phyloP scores from a whole-genome alignment of 1,140 invertebrate species.

The Diprion similis region DNA sequence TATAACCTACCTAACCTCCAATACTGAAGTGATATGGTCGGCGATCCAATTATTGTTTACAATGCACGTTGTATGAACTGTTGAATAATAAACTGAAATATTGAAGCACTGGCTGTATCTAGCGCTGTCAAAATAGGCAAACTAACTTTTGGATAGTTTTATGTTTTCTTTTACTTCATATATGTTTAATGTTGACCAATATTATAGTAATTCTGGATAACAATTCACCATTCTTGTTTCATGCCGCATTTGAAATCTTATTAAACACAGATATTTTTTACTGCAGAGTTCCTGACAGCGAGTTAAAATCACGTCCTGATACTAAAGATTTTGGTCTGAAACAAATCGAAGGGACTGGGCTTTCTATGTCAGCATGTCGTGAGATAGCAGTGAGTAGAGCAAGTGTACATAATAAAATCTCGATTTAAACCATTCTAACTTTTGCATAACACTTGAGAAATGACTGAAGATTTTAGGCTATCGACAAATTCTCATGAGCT shows the following conservation, averaged over 20 bases:
- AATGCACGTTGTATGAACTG: conserved; percentile 12
- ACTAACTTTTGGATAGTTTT: conserved; percentile 11
- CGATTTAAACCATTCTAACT: not conserved
- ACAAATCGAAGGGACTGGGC: conserved; percentile 98
- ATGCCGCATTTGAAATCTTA: conserved; percentile 6
- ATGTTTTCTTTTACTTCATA: not conserved
- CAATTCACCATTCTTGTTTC: no score
- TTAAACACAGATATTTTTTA: conserved; percentile 2
- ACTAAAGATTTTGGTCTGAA: conserved; percentile 96
- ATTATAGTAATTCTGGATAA: no score
- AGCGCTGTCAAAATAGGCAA: conserved; percentile 3
- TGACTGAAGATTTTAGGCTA: no score
- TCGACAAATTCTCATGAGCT: no score
- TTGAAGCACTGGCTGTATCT: no score
- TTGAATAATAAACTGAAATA: conserved; percentile 13
- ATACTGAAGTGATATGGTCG: conserved; percentile 12
- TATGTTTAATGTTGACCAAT: not conserved
- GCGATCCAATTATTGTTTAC: conserved; percentile 9
- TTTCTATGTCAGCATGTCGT: conserved; percentile 99
- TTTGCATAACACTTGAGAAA: conserved; percentile 7
- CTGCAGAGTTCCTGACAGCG: conserved; percentile 56
- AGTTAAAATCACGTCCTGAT: conserved; percentile 67
- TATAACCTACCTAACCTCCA: conserved; percentile 16
- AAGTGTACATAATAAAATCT: not conserved
- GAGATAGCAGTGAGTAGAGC: conserved; percentile 93